Evolutionary conservation across 2,888 invertebrate species (phyloP), one percentile per base, ranked within the genome.

Genomic region (Euplexia lucipara): DNA sequence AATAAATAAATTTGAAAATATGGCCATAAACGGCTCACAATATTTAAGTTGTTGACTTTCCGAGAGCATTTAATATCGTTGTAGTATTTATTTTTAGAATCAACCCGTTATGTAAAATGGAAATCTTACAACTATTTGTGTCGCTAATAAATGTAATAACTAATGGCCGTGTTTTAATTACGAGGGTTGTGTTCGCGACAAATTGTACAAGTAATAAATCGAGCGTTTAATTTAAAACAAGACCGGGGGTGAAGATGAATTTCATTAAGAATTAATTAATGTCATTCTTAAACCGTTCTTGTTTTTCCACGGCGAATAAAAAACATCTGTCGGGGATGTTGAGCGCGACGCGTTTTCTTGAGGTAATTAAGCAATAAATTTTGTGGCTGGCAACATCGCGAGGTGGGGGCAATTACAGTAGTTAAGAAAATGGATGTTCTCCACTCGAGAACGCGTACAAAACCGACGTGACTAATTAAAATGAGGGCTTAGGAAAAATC

Each of bases 351-450:
- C 89, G 91, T 93, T 93, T 92, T 92, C 94, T 93, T 92, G 90
- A 94, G 95, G 95, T 95, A 95, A 95, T 95, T 95, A 95, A 95
- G 95, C 88, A 95, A 95, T 95, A 95, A 95, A 95, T 95, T 95
- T 94, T 89, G 92, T 86, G 90, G 92, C 94, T 91, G 92, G 92
- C 90, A 92, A 91, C 94, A 91, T 89, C 85, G 83, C 89, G 91
- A 94, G 93, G 94, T 94, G 91, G 93, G 92, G 94, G 91, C 93
- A 91, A 93, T 94, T 94, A 93, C 91, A 90, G 91, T 93, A 87
- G 92, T 94, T 92, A 92, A 91, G 91, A 91, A 94, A 95, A 94
- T 93, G 90, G 88, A 92, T 94, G 92, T 89, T 91, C 87, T 82
- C 87, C 84, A 88, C 88, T 88, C 83, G 83, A 87, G 86, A 78